Percentiles rank a stretch among this genome's conserved stretches.
phyloP scores from a whole-genome alignment of 2,888 invertebrate genomes.

The Archaeoteleia sp. region DNA sequence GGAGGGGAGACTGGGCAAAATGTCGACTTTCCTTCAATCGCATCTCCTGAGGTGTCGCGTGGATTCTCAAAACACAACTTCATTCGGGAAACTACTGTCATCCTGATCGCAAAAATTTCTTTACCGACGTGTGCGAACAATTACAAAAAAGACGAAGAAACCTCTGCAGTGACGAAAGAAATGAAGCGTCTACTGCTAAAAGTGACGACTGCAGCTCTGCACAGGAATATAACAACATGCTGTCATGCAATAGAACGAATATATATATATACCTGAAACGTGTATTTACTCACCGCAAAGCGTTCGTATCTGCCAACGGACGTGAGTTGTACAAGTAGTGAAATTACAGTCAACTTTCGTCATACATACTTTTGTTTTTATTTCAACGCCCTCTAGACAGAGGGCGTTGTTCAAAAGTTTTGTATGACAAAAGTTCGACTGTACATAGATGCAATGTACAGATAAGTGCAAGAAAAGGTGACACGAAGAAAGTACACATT shows the following conservation, averaged over 20 bases:
- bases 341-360: too few species aligned
- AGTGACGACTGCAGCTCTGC: conserved; percentile 19
- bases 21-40: conserved; percentile 60
- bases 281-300: conserved; percentile 4
- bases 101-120: neutral
- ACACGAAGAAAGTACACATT: too few species aligned
- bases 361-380: too few species aligned
- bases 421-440: too few species aligned
- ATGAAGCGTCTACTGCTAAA: conserved; percentile 55
- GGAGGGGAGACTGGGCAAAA: neutral
- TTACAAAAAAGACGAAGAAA: conserved; percentile 37
- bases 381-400: too few species aligned
- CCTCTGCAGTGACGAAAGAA: conserved; percentile 45
- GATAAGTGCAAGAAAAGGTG: too few species aligned
- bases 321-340: too few species aligned
- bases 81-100: neutral
- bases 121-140: conserved; percentile 11
- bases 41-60: conserved; percentile 72
- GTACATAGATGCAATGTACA: too few species aligned
- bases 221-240: conserved; percentile 36
- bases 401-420: too few species aligned
- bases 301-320: too few species aligned
- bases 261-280: neutral
- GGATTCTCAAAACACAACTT: conserved; percentile 4
- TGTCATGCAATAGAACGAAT: conserved; percentile 32